Percentiles rank a stretch among this genome's conserved stretches.
These are phyloP conservation scores for rabbit (Oryctolagus cuniculus) DNA, from an alignment of 2,113 vertebrate species.

Conservation along the genomic window mOryCun1.1 NC_091434.1:54143501-54144000, in stretches of 20 bases:
- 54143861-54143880: neutral
- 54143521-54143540: neutral
- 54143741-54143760: neutral
- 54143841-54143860: neutral
- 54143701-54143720: slow-evolving; percentile 6
- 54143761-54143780: neutral
- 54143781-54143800: neutral
- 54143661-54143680: neutral
- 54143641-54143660: slow-evolving; percentile 24
- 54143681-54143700: slow-evolving; percentile 13
- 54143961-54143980: slow-evolving; percentile 73
- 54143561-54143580: neutral
- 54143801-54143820: neutral
- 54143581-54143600: neutral
- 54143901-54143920: neutral
- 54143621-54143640: neutral
- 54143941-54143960: slow-evolving; percentile 63
- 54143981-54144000: slow-evolving; percentile 65
- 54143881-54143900: neutral
- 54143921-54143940: slow-evolving; percentile 39
- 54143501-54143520: neutral
- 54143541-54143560: neutral
- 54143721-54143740: neutral
- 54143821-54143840: slow-evolving; percentile 23
- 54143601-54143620: neutral